A percentile compares a stretch with the other conserved stretches of the same genome.
Evolutionary conservation across 1,140 invertebrate species (phyloP).

Genomic region (Homarus americanus): DNA sequence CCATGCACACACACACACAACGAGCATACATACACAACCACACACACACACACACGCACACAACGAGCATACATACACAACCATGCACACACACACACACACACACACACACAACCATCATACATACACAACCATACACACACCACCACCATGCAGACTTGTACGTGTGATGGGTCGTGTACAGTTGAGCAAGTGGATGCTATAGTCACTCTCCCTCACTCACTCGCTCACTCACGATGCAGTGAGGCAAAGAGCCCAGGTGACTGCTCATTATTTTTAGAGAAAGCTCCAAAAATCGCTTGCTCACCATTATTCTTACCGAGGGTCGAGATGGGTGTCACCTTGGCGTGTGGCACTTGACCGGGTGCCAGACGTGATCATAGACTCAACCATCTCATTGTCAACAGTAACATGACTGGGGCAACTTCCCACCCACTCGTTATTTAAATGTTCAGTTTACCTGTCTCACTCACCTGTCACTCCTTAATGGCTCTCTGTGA

Average conservation of each 20-base stretch:
- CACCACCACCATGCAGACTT: no score
- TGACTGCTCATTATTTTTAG: not conserved
- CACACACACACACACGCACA: constrained; percentile 11
- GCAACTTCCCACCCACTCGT: not conserved
- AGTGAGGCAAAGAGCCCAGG: not conserved
- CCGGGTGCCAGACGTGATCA: not conserved
- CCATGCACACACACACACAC: not conserved
- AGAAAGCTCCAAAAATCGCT: not conserved
- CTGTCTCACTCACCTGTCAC: no score
- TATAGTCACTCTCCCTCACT: not conserved
- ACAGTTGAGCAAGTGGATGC: not conserved
- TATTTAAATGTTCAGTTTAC: no score
- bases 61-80: not conserved
- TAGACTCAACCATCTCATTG: not conserved
- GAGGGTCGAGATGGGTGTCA: not conserved
- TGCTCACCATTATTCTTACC: not conserved
- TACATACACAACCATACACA: not conserved
- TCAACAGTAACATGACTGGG: not conserved
- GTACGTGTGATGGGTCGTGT: no score
- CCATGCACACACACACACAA: constrained; percentile 22
- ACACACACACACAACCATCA: constrained; percentile 23
- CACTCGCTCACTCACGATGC: not conserved
- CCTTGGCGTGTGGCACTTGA: not conserved
- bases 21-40: constrained; percentile 3
- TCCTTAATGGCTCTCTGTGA: not conserved